Conservation (phyloP, 2,797 vertebrate species). For the Toxotes lorentzi region DNA sequence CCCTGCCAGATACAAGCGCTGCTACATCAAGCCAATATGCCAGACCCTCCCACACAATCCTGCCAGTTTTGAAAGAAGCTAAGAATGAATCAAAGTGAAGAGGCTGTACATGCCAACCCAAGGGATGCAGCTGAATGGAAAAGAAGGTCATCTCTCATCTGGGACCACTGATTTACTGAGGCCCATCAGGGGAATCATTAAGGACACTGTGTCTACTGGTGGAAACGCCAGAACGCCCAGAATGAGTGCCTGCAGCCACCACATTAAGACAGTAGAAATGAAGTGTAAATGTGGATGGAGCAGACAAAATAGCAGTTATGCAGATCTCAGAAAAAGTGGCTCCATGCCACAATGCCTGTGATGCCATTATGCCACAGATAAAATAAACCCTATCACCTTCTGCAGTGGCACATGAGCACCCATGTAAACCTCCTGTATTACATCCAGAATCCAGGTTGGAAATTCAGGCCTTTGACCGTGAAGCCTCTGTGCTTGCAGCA, state of each 20-base stretch:
- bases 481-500: not conserved
- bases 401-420: not conserved
- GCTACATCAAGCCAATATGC: not conserved
- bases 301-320: not conserved
- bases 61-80: not conserved
- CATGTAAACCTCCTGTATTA: not conserved
- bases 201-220: not conserved
- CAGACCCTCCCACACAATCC: not conserved
- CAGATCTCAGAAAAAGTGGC: not conserved
- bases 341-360: not conserved
- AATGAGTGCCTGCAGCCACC: not conserved
- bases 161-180: not conserved
- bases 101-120: slow-evolving; percentile 3
- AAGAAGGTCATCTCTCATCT: not conserved
- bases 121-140: not conserved
- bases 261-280: not conserved
- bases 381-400: not conserved
- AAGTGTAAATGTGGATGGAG: not conserved
- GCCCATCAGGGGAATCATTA: not conserved
- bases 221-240: not conserved
- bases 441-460: not conserved
- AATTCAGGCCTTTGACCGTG: not conserved
- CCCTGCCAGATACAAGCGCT: slow-evolving; percentile 8
- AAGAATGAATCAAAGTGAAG: slow-evolving; percentile 5
- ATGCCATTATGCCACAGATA: not conserved